Percentiles rank a stretch among this genome's conserved stretches.
These are phyloP conservation scores for Pasiphila rectangulata DNA, from an alignment of 2,888 invertebrate species.

Conservation along the genomic window DNA sequence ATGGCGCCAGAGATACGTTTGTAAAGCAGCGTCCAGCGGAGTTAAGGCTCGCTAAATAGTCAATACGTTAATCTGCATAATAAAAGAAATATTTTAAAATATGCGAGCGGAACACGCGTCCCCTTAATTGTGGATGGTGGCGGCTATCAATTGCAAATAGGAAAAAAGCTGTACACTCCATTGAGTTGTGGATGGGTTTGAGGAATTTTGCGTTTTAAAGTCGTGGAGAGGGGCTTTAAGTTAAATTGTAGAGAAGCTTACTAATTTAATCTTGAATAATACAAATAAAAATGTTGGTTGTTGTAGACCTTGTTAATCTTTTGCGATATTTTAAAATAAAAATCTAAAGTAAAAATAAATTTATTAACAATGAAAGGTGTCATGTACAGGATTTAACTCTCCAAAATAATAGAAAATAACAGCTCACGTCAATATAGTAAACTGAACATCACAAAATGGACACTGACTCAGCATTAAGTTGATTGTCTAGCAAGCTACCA, in stretches of 20 bases:
- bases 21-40: constrained; percentile 37
- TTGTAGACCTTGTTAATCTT: too few species aligned
- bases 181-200: constrained; percentile 57
- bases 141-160: constrained; percentile 75
- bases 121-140: constrained; percentile 72
- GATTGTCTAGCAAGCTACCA: too few species aligned
- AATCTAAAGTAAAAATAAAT: too few species aligned
- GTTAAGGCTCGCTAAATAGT: constrained; percentile 47
- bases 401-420: too few species aligned
- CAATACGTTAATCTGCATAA: constrained; percentile 78
- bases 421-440: too few species aligned
- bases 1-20: constrained; percentile 9
- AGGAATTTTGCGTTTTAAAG: constrained; percentile 45
- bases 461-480: too few species aligned
- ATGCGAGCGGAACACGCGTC: constrained; percentile 54
- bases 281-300: neutral
- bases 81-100: constrained; percentile 72
- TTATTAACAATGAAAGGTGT: too few species aligned
- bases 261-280: too few species aligned
- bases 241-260: too few species aligned
- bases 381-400: too few species aligned
- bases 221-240: constrained; percentile 9
- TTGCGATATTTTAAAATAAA: too few species aligned
- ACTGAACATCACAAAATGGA: too few species aligned
- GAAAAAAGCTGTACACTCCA: constrained; percentile 75